Conservation (phyloP, 2,888 invertebrate species). For the Liopterus haemorrhoidalis region DNA sequence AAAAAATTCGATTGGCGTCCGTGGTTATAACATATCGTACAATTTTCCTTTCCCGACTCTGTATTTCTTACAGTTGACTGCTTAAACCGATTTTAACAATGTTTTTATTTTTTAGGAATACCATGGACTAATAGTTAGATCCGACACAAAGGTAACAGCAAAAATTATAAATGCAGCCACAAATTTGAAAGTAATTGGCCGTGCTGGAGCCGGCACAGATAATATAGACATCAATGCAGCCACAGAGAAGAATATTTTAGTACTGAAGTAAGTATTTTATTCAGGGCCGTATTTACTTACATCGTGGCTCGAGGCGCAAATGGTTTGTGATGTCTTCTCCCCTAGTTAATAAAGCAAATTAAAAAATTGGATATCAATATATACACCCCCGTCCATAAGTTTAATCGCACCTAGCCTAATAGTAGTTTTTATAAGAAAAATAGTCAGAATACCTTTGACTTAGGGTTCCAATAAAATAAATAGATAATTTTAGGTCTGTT, state of each 20-base stretch:
- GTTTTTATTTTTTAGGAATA: conserved; percentile 60
- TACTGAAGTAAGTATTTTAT: conserved; percentile 91
- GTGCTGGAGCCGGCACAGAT: conserved; percentile 98
- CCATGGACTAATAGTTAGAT: conserved; percentile 87
- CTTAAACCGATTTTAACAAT: not conserved
- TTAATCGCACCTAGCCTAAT: too few relatives aligned
- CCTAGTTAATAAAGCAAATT: conserved; percentile 1
- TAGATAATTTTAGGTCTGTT: too few relatives aligned
- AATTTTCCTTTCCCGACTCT: too few relatives aligned
- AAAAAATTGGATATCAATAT: not conserved
- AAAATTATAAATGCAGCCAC: conserved; percentile 73
- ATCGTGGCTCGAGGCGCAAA: too few relatives aligned
- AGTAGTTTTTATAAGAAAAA: too few relatives aligned
- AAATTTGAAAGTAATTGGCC: conserved; percentile 79
- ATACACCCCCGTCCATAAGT: not conserved
- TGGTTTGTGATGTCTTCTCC: not conserved
- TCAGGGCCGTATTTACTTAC: too few relatives aligned
- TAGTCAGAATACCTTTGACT: too few relatives aligned
- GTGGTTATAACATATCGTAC: too few relatives aligned
- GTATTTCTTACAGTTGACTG: not conserved
- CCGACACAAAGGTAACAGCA: conserved; percentile 88
- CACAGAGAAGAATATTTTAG: conserved; percentile 74
- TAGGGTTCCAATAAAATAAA: too few relatives aligned
- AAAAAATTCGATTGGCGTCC: too few relatives aligned
- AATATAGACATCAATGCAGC: conserved; percentile 91